phyloP scores from a whole-genome alignment of 2,113 vertebrate species.

The Cercopithecus mona region DNA sequence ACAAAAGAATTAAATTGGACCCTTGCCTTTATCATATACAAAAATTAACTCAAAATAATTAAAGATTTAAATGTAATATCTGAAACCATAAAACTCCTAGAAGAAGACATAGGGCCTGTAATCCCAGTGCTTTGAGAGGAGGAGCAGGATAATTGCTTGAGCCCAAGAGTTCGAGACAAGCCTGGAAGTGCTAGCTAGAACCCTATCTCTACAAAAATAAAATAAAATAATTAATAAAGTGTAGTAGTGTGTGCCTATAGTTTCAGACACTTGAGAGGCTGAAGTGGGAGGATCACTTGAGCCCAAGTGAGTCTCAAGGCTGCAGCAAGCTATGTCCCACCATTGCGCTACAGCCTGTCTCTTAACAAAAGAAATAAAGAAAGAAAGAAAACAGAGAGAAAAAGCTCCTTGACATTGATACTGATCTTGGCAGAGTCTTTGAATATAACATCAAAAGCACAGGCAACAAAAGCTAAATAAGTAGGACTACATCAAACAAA shows the following conservation, averaged over 20 bases:
- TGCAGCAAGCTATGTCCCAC: too few species aligned
- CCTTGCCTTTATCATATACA: background rate
- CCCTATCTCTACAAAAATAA: too few species aligned
- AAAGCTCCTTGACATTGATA: background rate
- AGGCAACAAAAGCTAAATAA: background rate
- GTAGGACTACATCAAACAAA: background rate
- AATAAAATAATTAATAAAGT: too few species aligned
- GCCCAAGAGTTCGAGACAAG: too few species aligned
- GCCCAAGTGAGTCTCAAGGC: too few species aligned
- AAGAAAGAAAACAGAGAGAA: background rate
- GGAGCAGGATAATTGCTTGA: too few species aligned
- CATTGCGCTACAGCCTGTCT: too few species aligned
- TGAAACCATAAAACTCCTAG: background rate
- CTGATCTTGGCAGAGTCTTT: background rate
- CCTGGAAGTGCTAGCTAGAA: too few species aligned
- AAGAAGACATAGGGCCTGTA: background rate
- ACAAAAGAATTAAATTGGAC: background rate
- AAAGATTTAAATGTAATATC: background rate
- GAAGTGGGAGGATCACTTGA: too few species aligned
- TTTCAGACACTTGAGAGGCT: too few species aligned
- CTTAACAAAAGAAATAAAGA: rapidly evolving
- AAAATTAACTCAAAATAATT: background rate
- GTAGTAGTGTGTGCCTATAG: too few species aligned
- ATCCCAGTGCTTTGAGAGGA: too few species aligned
- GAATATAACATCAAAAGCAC: background rate